phyloP scores from a whole-genome alignment of 2,888 invertebrate species.

The Tridacna crocea region DNA sequence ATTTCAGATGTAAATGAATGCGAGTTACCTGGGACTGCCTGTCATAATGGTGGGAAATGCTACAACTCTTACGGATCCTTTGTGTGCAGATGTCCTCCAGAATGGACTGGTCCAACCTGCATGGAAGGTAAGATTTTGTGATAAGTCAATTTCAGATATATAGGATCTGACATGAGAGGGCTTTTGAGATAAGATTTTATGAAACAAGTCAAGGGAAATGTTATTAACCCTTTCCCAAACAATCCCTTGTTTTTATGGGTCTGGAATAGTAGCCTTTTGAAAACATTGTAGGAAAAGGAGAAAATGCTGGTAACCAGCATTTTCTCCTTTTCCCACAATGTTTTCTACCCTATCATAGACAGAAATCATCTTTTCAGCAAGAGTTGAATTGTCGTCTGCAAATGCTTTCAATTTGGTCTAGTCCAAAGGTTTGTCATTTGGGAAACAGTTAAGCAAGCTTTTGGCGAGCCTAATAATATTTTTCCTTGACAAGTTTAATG shows the following conservation, averaged over 20 bases:
- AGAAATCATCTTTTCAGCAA: not conserved
- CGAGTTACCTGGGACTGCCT: conserved; percentile 37
- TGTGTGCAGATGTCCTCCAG: conserved; percentile 57
- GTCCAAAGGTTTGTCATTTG: not conserved
- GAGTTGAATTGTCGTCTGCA: not conserved
- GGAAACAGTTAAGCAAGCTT: not conserved
- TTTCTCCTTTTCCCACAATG: not conserved
- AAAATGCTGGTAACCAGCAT: not conserved
- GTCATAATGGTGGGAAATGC: conserved; percentile 57
- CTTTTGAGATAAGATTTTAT: no score
- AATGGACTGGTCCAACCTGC: conserved; percentile 59
- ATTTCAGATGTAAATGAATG: conserved; percentile 62
- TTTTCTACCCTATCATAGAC: not conserved
- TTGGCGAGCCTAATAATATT: no score
- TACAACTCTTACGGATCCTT: conserved; percentile 62
- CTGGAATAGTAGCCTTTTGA: not conserved
- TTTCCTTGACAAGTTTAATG: no score
- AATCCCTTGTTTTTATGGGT: no score
- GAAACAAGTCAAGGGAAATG: no score
- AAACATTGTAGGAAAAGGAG: conserved; percentile 6
- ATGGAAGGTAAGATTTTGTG: conserved; percentile 34
- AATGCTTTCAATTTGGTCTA: not conserved
- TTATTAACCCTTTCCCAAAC: no score
- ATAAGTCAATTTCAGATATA: no score
- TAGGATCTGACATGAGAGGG: no score